These are phyloP conservation scores for Himalopsyche tibetana DNA, from an alignment of 2,888 invertebrate species.

Conservation along the genomic window DNA sequence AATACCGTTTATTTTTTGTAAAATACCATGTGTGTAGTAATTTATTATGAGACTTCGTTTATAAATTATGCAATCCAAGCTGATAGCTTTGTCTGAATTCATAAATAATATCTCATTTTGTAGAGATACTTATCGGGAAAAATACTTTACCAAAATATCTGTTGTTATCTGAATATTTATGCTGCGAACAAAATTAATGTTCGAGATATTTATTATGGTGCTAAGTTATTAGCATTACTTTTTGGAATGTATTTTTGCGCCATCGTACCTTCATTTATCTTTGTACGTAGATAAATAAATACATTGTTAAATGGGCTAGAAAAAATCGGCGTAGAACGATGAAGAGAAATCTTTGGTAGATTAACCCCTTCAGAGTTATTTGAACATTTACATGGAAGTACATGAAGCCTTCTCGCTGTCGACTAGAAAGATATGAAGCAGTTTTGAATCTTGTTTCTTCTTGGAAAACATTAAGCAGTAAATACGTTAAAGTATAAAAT, in stretches of 20 bases:
- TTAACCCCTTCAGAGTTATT: constrained; percentile 42
- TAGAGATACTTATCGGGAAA: constrained; percentile 31
- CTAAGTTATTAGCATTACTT: constrained; percentile 43
- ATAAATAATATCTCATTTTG: constrained; percentile 27
- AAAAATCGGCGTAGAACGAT: constrained; percentile 24
- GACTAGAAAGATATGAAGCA: background rate
- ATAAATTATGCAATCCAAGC: background rate
- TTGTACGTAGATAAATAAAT: constrained; percentile 40
- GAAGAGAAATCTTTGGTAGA: constrained; percentile 43
- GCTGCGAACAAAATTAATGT: constrained; percentile 33
- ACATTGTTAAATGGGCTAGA: constrained; percentile 37
- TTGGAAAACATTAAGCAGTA: too few species aligned
- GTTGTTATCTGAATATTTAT: constrained; percentile 40
- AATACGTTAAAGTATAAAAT: too few species aligned
- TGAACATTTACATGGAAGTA: constrained; percentile 22
- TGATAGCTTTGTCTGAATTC: constrained; percentile 16
- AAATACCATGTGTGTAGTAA: too few species aligned
- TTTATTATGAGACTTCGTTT: background rate
- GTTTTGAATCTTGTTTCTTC: background rate
- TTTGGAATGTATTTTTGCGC: constrained; percentile 40
- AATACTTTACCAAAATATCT: constrained; percentile 40
- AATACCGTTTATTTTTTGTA: too few species aligned
- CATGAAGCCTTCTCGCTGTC: background rate
- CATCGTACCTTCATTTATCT: constrained; percentile 37
- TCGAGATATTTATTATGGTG: constrained; percentile 28